Conservation (phyloP, 1,140 invertebrate species). For the Tyrophagus putrescentiae region DNA sequence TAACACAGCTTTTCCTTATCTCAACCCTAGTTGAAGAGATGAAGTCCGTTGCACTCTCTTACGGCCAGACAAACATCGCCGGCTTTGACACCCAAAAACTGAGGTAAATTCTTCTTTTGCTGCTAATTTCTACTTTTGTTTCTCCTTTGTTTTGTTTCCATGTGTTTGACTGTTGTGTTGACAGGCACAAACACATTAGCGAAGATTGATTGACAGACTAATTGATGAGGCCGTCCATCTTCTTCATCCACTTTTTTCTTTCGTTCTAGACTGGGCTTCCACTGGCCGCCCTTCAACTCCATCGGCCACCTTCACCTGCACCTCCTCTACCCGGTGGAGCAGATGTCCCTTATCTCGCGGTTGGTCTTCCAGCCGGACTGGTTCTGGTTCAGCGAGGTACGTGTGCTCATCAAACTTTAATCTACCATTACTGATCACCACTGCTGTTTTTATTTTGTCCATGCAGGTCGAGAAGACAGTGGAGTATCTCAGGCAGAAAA, state of each 20-base stretch:
- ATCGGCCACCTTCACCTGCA: constrained; percentile 74
- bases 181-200: too few species aligned
- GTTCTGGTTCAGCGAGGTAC: constrained; percentile 70
- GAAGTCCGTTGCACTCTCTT: constrained; percentile 39
- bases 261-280: constrained; percentile 55
- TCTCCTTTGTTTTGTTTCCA: too few species aligned
- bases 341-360: constrained; percentile 52
- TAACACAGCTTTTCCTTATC: constrained; percentile 28
- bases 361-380: constrained; percentile 55
- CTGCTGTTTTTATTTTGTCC: neutral
- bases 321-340: constrained; percentile 57
- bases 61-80: neutral
- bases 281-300: constrained; percentile 75
- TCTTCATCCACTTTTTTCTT: too few species aligned
- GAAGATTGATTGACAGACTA: too few species aligned
- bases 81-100: constrained; percentile 9
- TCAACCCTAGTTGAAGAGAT: constrained; percentile 44
- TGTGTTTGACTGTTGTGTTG: too few species aligned
- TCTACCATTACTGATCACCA: neutral
- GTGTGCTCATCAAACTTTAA: neutral
- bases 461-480: neutral
- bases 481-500: too few species aligned
- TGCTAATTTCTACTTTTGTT: constrained; percentile 6
- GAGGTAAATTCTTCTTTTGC: constrained; percentile 4
- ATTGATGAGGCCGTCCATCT: too few species aligned